Conservation (phyloP, 2,113 vertebrate species). For the Tetrao urogallus region DNA sequence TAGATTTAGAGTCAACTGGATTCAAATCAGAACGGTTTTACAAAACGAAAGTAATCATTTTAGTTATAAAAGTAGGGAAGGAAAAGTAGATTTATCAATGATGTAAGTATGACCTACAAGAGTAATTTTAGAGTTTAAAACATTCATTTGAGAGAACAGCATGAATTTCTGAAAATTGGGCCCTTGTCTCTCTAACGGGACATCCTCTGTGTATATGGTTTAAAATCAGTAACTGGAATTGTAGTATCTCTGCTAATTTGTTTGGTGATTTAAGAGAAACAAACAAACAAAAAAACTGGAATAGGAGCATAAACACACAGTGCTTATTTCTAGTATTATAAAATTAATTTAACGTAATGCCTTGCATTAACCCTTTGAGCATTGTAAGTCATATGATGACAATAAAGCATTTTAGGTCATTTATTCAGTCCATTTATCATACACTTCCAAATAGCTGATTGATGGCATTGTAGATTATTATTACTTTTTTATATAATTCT, state of each 20-base stretch:
- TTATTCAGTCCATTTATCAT: slow-evolving; percentile 69
- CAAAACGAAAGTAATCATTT: neutral
- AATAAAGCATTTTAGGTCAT: slow-evolving; percentile 76
- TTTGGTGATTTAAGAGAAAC: slow-evolving; percentile 67
- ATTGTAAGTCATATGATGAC: slow-evolving; percentile 79
- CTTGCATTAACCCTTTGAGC: slow-evolving; percentile 87
- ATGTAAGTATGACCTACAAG: neutral
- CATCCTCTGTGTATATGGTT: slow-evolving; percentile 66
- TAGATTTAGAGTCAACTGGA: slow-evolving; percentile 12
- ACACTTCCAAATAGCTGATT: slow-evolving; percentile 73
- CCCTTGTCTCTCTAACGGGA: slow-evolving; percentile 71
- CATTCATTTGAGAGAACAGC: slow-evolving; percentile 37
- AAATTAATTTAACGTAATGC: slow-evolving; percentile 80
- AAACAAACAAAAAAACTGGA: slow-evolving; percentile 75
- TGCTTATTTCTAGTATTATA: slow-evolving; percentile 82
- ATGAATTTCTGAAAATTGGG: slow-evolving; percentile 73
- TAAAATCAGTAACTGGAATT: slow-evolving; percentile 72
- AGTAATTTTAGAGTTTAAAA: slow-evolving; percentile 16
- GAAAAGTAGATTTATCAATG: neutral
- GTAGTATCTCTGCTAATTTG: slow-evolving; percentile 76
- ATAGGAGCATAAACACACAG: slow-evolving; percentile 80
- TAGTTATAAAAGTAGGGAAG: neutral
- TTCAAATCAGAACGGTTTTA: slow-evolving; percentile 53
- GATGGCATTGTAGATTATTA: slow-evolving; percentile 48
- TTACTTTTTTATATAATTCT: neutral